Evolutionary conservation across 2,888 invertebrate species (phyloP).

Genomic region (Dioctria rufipes): DNA sequence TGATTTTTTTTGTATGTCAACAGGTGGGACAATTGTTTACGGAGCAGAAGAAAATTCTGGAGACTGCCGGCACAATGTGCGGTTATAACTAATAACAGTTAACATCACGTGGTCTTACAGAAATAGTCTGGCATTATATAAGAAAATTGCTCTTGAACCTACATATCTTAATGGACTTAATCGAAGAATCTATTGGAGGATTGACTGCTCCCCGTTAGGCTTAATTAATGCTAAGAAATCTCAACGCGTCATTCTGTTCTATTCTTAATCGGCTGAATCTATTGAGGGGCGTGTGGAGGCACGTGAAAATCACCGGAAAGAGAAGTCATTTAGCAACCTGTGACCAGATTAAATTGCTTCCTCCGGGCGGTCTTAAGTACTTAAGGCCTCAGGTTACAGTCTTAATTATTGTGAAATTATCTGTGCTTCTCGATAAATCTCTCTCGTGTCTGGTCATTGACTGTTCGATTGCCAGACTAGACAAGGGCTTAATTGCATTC

Average conservation of each 20-base stretch:
- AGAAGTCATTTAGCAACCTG: not conserved
- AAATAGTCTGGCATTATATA: not conserved
- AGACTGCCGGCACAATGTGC: too few relatives aligned
- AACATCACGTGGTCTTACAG: too few relatives aligned
- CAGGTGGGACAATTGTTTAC: conserved; percentile 18
- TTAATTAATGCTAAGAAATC: not conserved
- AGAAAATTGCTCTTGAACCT: conserved; percentile 28
- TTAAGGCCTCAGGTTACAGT: not conserved
- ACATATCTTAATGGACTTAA: conserved; percentile 17
- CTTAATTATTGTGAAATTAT: not conserved
- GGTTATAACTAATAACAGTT: too few relatives aligned
- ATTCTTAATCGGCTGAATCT: not conserved
- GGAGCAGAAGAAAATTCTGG: too few relatives aligned
- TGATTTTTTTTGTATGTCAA: not conserved
- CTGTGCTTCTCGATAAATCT: not conserved
- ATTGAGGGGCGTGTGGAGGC: not conserved
- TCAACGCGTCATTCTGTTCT: not conserved
- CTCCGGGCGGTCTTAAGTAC: not conserved
- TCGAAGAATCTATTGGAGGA: not conserved
- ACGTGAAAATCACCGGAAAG: conserved; percentile 13
- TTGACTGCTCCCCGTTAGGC: conserved; percentile 3
- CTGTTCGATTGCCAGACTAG: not conserved
- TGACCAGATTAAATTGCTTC: not conserved
- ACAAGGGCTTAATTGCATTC: too few relatives aligned
- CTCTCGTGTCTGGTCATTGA: not conserved